Conservation (phyloP, 2,888 invertebrate species). For the Parapristionchus giblindavisi region DNA sequence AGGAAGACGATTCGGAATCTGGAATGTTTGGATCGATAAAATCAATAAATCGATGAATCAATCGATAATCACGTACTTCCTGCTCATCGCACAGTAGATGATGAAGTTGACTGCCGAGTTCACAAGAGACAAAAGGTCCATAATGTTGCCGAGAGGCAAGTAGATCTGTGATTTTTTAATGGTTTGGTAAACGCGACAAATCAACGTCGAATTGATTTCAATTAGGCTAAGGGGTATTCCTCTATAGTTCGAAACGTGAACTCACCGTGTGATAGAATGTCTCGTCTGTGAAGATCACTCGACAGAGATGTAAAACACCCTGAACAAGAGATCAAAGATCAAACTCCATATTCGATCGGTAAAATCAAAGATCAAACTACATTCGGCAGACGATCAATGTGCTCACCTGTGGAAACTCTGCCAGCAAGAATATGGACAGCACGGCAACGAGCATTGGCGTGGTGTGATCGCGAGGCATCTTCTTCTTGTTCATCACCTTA, state of each 20-base stretch:
- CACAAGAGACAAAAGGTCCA: slow-evolving; percentile 66
- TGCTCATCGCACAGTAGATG: slow-evolving; percentile 68
- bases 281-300: slow-evolving; percentile 65
- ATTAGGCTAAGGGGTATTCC: background rate
- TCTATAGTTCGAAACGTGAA: no score
- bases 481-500: slow-evolving; percentile 66
- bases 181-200: no score
- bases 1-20: slow-evolving; percentile 64
- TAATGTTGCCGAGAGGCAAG: slow-evolving; percentile 60
- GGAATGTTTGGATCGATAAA: background rate
- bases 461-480: slow-evolving; percentile 67
- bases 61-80: slow-evolving; percentile 51
- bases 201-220: background rate
- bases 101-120: slow-evolving; percentile 68
- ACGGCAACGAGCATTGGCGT: slow-evolving; percentile 69
- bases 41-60: background rate
- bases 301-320: slow-evolving; percentile 64
- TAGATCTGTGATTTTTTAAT: no score
- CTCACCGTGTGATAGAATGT: slow-evolving; percentile 59
- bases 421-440: slow-evolving; percentile 65
- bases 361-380: background rate
- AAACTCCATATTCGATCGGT: background rate
- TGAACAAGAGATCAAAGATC: background rate
- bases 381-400: background rate
- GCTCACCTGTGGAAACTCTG: slow-evolving; percentile 64